Evolutionary conservation across 2,888 invertebrate species (phyloP).

Genomic region (Camponotus fellah): DNA sequence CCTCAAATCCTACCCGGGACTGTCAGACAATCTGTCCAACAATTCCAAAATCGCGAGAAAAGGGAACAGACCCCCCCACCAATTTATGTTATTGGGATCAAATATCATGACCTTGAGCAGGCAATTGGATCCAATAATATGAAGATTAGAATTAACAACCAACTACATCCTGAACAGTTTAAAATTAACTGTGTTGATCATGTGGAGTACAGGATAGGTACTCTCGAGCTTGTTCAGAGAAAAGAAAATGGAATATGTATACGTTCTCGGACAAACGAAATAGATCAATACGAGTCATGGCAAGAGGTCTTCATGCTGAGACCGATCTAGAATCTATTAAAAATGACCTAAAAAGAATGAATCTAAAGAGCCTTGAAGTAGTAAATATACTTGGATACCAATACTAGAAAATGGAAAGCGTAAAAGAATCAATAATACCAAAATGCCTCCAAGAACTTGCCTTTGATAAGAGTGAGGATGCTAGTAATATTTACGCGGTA

Average conservation of each 20-base stretch:
- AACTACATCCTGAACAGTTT: neutral
- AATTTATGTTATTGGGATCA: constrained; percentile 12
- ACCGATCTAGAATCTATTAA: neutral
- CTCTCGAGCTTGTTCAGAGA: neutral
- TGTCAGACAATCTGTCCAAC: too few relatives aligned
- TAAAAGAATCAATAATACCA: neutral
- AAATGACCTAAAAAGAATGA: neutral
- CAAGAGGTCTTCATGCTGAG: neutral
- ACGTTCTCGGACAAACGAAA: neutral
- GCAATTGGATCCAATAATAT: neutral
- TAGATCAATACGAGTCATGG: constrained; percentile 1
- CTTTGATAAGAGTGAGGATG: too few relatives aligned
- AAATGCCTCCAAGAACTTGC: neutral
- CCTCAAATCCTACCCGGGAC: neutral
- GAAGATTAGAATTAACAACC: neutral
- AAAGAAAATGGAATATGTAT: neutral
- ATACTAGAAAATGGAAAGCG: neutral
- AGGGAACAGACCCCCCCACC: too few relatives aligned
- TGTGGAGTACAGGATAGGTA: neutral
- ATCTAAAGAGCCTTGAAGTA: neutral
- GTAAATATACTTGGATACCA: neutral
- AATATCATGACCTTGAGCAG: neutral
- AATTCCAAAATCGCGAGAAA: too few relatives aligned
- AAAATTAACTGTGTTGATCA: neutral
- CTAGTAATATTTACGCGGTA: too few relatives aligned